These are phyloP conservation scores for Tamias sibiricus DNA, from an alignment of 2,113 vertebrate genomes.

Conservation along the genomic window DNA sequence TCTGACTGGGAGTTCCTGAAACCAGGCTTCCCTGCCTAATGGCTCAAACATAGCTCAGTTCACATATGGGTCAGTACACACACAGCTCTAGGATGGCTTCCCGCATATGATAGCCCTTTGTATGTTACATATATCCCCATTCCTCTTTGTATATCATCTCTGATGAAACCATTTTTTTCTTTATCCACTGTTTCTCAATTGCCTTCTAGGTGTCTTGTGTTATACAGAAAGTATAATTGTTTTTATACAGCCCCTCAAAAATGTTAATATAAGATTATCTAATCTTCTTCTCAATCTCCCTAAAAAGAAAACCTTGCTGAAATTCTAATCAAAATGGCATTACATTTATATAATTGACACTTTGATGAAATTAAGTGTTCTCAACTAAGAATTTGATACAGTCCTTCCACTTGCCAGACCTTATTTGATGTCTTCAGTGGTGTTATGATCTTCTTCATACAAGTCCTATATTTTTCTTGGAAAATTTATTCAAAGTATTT, in stretches of 20 bases:
- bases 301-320: neutral
- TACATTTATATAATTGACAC: neutral
- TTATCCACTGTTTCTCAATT: neutral
- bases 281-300: neutral
- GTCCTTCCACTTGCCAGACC: neutral
- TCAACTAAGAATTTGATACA: neutral
- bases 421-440: neutral
- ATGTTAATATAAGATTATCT: neutral
- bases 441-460: neutral
- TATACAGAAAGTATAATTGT: neutral
- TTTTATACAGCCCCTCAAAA: neutral
- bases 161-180: neutral
- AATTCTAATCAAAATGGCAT: neutral
- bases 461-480: neutral
- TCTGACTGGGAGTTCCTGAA: too few relatives aligned
- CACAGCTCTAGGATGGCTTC: too few relatives aligned
- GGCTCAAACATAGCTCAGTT: too few relatives aligned
- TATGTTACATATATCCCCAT: neutral
- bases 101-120: neutral
- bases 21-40: too few relatives aligned
- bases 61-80: too few relatives aligned
- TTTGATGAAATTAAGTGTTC: neutral
- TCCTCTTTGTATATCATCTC: neutral
- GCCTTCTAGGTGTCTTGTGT: neutral
- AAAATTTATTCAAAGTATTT: conserved; percentile 22